Base-by-base conservation (phyloP, 2,888 invertebrate genomes). In the Muscina levida region DNA sequence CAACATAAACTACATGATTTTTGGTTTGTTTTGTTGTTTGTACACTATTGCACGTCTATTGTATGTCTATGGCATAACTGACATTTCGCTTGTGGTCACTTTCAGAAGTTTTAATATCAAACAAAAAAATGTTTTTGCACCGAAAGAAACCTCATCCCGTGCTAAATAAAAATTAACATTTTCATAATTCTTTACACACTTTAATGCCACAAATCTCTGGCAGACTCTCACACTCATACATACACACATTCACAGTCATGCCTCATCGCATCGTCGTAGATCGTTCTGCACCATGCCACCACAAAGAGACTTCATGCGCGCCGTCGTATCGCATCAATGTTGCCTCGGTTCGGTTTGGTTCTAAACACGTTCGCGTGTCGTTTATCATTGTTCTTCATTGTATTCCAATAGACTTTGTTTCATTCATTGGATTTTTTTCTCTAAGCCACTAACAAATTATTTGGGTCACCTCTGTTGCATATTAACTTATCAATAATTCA, bases 401-500 rank as follows among this genome's bases (percentile, higher is more conserved):
- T 39, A 67, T 79, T 72, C 48, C n/a, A 39, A 22, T 48, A 10
- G 24, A 39, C 22, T 72, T 67, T 72, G 39, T 26, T 72, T 80
- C 62, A 62, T 62, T 19, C 76, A 51, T 48, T 57, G 13, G 15
- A 31, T 13, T 37, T 66, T 73, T 71, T 65, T 39, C 19, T 39
- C 15, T 72, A 44, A 66, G 76, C 80, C 74, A 74, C 70, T 82
- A 82, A 84, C 82, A 84, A 84, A 83, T 85, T 83, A 85, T 85
- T 83, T 85, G 75, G 85, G 85, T 85, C 85, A 84, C 72, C 81
- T 82, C 82, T 74, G 82, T 79, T 80, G 82, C 83, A 82, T 83
- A 85, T 85, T 85, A 85, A 83, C 85, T 85, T 84, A 85, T 85
- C 85, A 83, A 85, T 84, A 83, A 85, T 85, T 85, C 83, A 84